Evolutionary conservation across 2,113 vertebrate species (phyloP).

Genomic region (Tachysurus vachellii): DNA sequence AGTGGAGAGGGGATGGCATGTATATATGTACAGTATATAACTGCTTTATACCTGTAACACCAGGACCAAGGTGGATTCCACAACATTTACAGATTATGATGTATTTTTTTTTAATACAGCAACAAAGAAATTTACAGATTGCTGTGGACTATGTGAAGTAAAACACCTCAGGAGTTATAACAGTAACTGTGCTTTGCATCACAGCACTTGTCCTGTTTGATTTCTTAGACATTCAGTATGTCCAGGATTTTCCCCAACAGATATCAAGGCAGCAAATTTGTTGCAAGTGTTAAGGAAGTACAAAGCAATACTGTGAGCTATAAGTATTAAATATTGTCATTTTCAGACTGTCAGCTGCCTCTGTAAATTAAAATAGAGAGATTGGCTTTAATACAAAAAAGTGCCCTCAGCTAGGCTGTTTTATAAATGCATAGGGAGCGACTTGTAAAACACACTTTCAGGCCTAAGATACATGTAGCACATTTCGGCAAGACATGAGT

Average conservation of each 20-base stretch:
- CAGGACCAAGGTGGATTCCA: neutral
- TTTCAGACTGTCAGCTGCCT: neutral
- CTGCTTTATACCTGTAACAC: neutral
- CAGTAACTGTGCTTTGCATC: neutral
- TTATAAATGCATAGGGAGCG: constrained; percentile 12
- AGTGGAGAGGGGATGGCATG: neutral
- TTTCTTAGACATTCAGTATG: neutral
- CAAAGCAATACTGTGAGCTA: constrained; percentile 14
- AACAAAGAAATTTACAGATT: neutral
- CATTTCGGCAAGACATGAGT: constrained; percentile 50
- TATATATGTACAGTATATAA: too few species aligned
- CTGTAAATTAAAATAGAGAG: constrained; percentile 3
- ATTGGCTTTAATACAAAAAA: constrained; percentile 6
- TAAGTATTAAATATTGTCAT: neutral
- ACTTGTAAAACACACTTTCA: constrained; percentile 47
- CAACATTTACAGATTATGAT: neutral
- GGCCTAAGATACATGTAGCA: constrained; percentile 50
- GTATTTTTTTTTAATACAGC: neutral
- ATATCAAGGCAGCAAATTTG: neutral
- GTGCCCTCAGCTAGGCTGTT: neutral
- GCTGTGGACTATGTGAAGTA: neutral
- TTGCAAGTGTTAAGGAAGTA: neutral
- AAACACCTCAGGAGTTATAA: neutral
- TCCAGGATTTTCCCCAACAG: neutral
- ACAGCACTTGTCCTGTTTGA: neutral